Conservation (phyloP, 2,113 vertebrate genomes). For the Ursus arctos region DNA sequence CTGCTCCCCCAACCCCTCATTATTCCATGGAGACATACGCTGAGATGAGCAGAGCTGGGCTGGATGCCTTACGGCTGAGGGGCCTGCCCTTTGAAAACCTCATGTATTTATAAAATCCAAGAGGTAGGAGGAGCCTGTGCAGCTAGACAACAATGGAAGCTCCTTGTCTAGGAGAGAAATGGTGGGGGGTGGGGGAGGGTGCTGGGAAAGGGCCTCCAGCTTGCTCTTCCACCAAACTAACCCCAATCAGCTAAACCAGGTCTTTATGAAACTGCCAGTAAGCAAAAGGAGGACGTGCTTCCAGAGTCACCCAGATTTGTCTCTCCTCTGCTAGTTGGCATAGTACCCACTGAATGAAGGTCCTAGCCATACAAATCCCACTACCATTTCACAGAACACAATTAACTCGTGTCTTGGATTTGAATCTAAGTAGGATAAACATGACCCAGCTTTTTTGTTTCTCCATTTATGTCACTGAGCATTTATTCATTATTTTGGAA, state of each 20-base stretch:
- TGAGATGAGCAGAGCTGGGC: not conserved
- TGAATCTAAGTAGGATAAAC: not conserved
- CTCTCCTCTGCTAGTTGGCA: not conserved
- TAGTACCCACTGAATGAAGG: not conserved
- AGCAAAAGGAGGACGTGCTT: not conserved
- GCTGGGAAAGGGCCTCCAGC: not conserved
- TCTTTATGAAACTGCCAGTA: not conserved
- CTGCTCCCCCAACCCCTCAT: not conserved
- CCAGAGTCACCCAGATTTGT: not conserved
- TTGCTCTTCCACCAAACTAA: not conserved
- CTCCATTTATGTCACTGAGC: not conserved
- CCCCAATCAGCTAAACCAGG: not conserved
- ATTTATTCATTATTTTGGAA: conserved; percentile 37
- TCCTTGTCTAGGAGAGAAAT: not conserved
- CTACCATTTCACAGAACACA: not conserved
- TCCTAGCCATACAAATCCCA: not conserved
- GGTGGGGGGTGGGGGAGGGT: fast-evolving
- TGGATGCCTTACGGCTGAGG: not conserved
- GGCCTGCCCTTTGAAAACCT: not conserved
- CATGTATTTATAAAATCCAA: not conserved
- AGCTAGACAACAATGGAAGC: not conserved
- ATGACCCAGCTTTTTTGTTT: not conserved
- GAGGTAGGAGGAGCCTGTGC: not conserved
- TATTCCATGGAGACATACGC: not conserved
- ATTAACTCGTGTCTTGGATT: not conserved